phyloP scores from a whole-genome alignment of 2,113 vertebrate genomes.

The Brachionichthys hirsutus region DNA sequence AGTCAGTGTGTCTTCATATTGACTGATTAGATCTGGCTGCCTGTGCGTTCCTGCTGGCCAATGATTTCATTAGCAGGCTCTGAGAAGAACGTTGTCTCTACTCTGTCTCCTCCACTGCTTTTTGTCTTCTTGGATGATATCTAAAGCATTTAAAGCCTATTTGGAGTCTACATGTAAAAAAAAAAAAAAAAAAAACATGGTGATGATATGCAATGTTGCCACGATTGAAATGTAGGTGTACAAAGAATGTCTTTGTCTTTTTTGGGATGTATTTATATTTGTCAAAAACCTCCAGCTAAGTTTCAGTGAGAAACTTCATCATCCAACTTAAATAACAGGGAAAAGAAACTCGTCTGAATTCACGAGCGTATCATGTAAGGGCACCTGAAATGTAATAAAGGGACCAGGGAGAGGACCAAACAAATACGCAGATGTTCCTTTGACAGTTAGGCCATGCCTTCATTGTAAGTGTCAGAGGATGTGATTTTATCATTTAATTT shows the following conservation, averaged over 20 bases:
- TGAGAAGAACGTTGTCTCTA: constrained; percentile 10
- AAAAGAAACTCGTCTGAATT: constrained; percentile 56
- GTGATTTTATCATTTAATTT: constrained; percentile 75
- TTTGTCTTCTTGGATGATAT: constrained; percentile 15
- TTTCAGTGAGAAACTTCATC: constrained; percentile 54
- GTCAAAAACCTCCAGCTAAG: constrained; percentile 51
- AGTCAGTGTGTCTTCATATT: constrained; percentile 30
- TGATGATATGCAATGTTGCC: constrained; percentile 1
- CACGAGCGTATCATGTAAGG: constrained; percentile 49
- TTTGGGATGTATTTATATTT: constrained; percentile 23
- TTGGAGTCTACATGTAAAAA: too few relatives aligned
- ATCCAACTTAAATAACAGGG: constrained; percentile 61
- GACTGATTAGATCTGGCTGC: constrained; percentile 39
- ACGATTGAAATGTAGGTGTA: constrained; percentile 11
- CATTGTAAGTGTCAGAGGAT: constrained; percentile 72
- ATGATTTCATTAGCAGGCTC: constrained; percentile 35
- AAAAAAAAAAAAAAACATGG: background rate
- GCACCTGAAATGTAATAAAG: constrained; percentile 63
- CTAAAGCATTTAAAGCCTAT: background rate
- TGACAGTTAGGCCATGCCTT: constrained; percentile 66
- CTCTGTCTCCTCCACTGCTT: constrained; percentile 13
- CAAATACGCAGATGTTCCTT: constrained; percentile 72
- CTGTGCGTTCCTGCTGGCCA: constrained; percentile 37
- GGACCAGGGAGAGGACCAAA: constrained; percentile 49
- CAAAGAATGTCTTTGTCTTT: background rate